These are phyloP conservation scores for Chaetodon trifasciatus DNA, from an alignment of 2,797 vertebrate species.

Conservation along the genomic window DNA sequence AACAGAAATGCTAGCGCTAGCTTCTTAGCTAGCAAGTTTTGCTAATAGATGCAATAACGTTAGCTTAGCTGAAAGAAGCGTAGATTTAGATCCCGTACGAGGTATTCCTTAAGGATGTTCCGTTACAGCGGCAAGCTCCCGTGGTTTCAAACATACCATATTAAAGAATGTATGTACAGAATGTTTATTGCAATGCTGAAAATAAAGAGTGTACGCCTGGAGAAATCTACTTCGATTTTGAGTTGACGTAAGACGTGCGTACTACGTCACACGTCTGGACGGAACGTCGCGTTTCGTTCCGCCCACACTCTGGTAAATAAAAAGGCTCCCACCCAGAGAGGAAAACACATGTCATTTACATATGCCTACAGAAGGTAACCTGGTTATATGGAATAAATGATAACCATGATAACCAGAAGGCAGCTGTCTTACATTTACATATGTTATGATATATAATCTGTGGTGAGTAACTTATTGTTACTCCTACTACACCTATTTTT, in stretches of 20 bases:
- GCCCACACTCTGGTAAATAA: conserved; percentile 47
- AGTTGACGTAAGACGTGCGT: conserved; percentile 83
- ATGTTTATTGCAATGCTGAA: conserved; percentile 79
- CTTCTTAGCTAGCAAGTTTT: conserved; percentile 78
- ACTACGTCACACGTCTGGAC: conserved; percentile 66
- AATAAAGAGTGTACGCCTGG: conserved; percentile 82
- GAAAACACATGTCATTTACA: neutral
- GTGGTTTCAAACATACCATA: conserved; percentile 51
- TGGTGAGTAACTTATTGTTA: neutral
- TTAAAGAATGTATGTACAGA: conserved; percentile 74
- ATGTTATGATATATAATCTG: neutral
- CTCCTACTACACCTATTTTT: neutral
- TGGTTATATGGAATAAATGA: neutral
- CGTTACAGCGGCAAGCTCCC: conserved; percentile 35
- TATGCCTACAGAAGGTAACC: no score
- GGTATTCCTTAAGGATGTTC: conserved; percentile 54
- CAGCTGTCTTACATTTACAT: no score
- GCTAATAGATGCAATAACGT: conserved; percentile 79
- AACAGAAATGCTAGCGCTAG: conserved; percentile 65
- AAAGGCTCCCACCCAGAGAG: neutral
- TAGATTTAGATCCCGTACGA: conserved; percentile 61
- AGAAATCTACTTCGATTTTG: conserved; percentile 84
- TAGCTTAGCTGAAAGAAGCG: conserved; percentile 74
- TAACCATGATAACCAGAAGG: no score
- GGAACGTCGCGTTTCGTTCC: conserved; percentile 57